Conservation (phyloP, 2,888 invertebrate species). For the Heliothis peltigera region DNA sequence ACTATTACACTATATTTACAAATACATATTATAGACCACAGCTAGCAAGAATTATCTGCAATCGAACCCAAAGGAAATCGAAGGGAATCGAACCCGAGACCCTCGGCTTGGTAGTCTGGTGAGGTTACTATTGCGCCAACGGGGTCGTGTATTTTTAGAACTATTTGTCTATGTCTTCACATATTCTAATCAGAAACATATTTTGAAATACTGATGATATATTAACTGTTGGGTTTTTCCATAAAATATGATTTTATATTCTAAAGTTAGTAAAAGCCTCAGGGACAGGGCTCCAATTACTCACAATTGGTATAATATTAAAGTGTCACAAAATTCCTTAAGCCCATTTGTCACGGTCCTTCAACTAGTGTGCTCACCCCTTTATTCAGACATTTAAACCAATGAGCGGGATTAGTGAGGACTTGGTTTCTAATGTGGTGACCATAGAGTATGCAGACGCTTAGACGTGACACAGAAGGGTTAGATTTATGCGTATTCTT, state of each 20-base stretch:
- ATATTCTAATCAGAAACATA: neutral
- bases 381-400: conserved; percentile 69
- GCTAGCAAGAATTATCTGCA: no score
- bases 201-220: neutral
- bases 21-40: no score
- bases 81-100: no score
- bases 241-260: conserved; percentile 20
- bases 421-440: conserved; percentile 62
- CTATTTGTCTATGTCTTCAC: no score
- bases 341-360: conserved; percentile 76
- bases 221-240: neutral
- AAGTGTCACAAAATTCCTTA: conserved; percentile 71
- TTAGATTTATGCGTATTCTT: conserved; percentile 5
- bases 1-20: no score
- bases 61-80: no score
- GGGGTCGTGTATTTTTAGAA: no score
- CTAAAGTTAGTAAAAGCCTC: conserved; percentile 21
- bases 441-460: conserved; percentile 33
- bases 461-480: conserved; percentile 3
- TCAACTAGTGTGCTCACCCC: conserved; percentile 75
- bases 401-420: conserved; percentile 68
- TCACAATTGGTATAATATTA: conserved; percentile 68
- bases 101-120: no score
- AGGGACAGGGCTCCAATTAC: conserved; percentile 67
- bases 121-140: no score